Percentiles rank a stretch among this genome's conserved stretches.
Evolutionary conservation across 1,140 invertebrate species (phyloP).

Genomic region (Ips typographus): DNA sequence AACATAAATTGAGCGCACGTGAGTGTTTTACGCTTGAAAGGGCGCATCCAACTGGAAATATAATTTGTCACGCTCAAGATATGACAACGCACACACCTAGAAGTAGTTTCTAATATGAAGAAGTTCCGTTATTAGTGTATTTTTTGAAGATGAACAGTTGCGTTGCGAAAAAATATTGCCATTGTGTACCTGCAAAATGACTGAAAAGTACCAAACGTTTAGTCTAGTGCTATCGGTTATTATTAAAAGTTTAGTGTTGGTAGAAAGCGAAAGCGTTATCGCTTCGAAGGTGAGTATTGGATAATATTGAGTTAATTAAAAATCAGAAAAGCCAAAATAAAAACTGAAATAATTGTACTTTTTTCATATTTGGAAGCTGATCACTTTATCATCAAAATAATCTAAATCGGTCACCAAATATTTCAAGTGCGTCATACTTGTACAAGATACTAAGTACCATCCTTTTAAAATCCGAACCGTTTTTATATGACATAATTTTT

Average conservation of each 20-base stretch:
- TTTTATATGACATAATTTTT: too few species aligned
- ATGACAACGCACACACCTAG: conserved; percentile 13
- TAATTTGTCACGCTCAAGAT: conserved; percentile 50
- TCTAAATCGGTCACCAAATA: too few species aligned
- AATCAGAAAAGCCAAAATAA: background rate
- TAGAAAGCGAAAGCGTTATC: background rate
- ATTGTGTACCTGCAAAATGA: background rate
- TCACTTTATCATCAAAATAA: too few species aligned
- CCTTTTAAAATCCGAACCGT: too few species aligned
- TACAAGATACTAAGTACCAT: too few species aligned
- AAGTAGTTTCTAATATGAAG: background rate
- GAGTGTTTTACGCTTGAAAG: conserved; percentile 35
- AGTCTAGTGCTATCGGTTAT: background rate
- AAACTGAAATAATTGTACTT: background rate
- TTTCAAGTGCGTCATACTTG: too few species aligned
- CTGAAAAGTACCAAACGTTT: background rate
- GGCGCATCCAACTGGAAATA: conserved; percentile 42
- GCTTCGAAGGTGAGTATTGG: background rate
- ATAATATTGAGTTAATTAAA: background rate
- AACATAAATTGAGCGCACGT: background rate
- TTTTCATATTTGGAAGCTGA: background rate
- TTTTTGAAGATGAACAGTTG: conserved; percentile 32
- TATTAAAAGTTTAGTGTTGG: background rate
- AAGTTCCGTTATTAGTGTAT: conserved; percentile 18
- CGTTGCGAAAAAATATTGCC: background rate